phyloP scores from a whole-genome alignment of 2,113 vertebrate species.

The Nycticryphes semicollaris region DNA sequence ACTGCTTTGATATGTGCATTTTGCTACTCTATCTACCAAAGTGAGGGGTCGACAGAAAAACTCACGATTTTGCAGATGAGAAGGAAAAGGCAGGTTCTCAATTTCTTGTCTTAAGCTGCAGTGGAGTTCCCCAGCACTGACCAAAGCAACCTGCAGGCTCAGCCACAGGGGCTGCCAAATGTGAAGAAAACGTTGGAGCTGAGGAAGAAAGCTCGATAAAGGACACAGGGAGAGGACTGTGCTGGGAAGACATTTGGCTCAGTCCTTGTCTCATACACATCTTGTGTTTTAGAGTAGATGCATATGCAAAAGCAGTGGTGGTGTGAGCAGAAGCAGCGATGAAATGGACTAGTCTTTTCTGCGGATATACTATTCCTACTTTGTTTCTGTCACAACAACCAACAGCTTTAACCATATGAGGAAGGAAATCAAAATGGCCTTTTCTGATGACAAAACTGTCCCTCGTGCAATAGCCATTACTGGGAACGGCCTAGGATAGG shows the following conservation, averaged over 20 bases:
- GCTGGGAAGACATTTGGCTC: neutral
- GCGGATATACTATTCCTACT: neutral
- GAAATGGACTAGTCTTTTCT: neutral
- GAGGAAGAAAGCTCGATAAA: neutral
- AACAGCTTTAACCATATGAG: neutral
- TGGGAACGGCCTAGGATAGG: neutral
- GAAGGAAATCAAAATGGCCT: neutral
- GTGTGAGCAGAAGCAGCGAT: neutral
- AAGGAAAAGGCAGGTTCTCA: neutral
- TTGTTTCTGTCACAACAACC: neutral
- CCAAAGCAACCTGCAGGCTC: neutral
- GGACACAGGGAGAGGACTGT: neutral
- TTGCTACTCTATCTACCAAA: neutral
- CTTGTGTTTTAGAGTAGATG: neutral
- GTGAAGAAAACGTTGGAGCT: fast-evolving
- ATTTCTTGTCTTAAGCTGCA: neutral
- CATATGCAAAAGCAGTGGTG: neutral
- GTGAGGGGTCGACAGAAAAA: neutral
- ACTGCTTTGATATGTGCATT: neutral
- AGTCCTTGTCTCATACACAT: neutral
- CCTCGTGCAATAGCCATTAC: neutral
- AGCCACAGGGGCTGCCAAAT: neutral
- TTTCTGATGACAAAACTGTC: neutral
- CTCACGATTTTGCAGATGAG: neutral
- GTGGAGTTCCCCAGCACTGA: fast-evolving